A percentile compares a stretch with the other conserved stretches of the same genome.
phyloP scores from a whole-genome alignment of 30 jellyfish, hydroid and myxozoan genomes.

The Aurelia sp. region DNA sequence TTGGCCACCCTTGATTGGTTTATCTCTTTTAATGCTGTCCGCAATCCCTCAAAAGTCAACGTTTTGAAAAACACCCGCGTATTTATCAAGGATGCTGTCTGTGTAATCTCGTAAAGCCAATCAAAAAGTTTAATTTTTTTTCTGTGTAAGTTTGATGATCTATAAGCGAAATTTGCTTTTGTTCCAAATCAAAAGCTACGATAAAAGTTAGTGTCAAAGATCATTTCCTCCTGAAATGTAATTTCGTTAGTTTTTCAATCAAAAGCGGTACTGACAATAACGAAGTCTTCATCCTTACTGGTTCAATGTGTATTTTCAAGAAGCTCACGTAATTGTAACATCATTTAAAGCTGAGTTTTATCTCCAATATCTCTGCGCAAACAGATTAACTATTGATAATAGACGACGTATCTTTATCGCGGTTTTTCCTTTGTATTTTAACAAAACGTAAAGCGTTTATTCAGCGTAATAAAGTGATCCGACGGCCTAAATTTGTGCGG shows the following conservation, averaged over 20 bases:
- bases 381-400: conserved; percentile 20
- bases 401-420: conserved; percentile 31
- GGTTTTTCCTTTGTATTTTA: conserved; percentile 15
- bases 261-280: conserved; percentile 17
- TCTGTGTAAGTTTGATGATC: conserved; percentile 21
- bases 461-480: too few relatives aligned
- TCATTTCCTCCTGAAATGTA: conserved; percentile 31
- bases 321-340: conserved; percentile 26
- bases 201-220: conserved; percentile 44
- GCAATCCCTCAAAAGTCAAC: too few relatives aligned
- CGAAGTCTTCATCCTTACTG: conserved; percentile 8
- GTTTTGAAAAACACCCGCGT: background rate
- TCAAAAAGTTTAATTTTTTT: background rate
- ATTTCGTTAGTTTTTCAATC: conserved; percentile 38
- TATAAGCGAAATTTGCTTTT: conserved; percentile 1
- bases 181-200: conserved; percentile 6
- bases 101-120: conserved; percentile 15
- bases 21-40: too few relatives aligned
- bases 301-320: too few relatives aligned
- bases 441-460: too few relatives aligned
- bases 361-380: conserved; percentile 33
- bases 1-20: too few relatives aligned
- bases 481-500: too few relatives aligned
- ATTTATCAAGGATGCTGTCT: background rate
- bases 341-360: conserved; percentile 34